Percentiles rank a stretch among this genome's conserved stretches.
Conservation (phyloP, 2,113 vertebrate species). For the Turnix velox region DNA sequence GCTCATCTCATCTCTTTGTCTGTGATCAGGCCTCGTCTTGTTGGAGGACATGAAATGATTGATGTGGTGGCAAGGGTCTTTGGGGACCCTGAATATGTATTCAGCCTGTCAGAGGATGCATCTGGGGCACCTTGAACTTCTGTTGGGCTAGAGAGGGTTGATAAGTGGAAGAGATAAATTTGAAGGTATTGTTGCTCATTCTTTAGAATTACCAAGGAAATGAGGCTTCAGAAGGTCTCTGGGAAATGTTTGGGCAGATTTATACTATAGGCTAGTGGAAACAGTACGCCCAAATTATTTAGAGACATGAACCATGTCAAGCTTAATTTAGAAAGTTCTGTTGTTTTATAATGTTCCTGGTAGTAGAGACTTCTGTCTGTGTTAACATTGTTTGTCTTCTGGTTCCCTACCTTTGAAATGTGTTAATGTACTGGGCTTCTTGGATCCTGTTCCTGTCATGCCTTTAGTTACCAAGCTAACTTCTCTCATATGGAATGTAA, state of each 20-base stretch:
- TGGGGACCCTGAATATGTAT: neutral
- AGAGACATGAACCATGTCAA: neutral
- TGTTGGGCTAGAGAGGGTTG: neutral
- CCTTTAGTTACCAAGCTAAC: neutral
- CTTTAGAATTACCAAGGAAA: neutral
- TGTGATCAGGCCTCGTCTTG: neutral
- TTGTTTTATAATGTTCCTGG: neutral
- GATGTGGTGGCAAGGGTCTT: neutral
- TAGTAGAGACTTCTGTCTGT: neutral
- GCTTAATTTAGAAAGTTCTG: neutral
- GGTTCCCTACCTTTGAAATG: neutral
- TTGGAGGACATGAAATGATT: neutral
- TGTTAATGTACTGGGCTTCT: neutral
- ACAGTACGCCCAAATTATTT: neutral
- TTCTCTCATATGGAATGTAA: neutral
- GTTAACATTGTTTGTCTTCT: neutral
- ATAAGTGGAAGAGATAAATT: neutral
- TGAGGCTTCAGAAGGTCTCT: neutral
- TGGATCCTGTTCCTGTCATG: neutral
- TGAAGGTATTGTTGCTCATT: neutral
- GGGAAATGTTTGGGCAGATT: neutral
- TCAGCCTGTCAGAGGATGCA: neutral
- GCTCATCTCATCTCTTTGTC: neutral
- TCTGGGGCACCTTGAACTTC: neutral
- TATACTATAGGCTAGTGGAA: neutral